phyloP scores from a whole-genome alignment of 2,797 vertebrate species.

The Lithobates sylvaticus region DNA sequence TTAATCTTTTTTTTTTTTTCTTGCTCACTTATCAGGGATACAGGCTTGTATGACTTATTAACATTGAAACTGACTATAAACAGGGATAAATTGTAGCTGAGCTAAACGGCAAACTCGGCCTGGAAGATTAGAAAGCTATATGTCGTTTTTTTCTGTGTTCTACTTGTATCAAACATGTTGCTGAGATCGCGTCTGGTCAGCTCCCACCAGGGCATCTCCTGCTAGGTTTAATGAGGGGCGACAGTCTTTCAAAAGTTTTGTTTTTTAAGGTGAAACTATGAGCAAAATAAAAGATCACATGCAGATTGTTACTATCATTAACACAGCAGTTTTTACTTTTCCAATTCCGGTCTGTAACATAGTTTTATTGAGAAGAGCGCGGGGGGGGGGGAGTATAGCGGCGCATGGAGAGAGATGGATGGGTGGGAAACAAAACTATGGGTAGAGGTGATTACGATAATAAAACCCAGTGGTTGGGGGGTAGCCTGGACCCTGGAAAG shows the following conservation, averaged over 20 bases:
- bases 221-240: too few relatives aligned
- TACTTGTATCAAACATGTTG: background rate
- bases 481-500: too few relatives aligned
- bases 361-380: too few relatives aligned
- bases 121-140: background rate
- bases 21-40: conserved; percentile 64
- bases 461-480: too few relatives aligned
- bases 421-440: too few relatives aligned
- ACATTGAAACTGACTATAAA: conserved; percentile 39
- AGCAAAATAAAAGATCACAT: background rate
- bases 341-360: too few relatives aligned
- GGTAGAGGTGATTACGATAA: too few relatives aligned
- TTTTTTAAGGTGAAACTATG: background rate
- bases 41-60: conserved; percentile 65
- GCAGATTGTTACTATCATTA: too few relatives aligned
- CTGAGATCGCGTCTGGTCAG: background rate
- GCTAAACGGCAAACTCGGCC: background rate
- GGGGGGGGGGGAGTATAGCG: too few relatives aligned
- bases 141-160: background rate
- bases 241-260: too few relatives aligned
- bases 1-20: conserved; percentile 67
- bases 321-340: too few relatives aligned
- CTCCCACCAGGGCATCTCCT: background rate
- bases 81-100: conserved; percentile 18
- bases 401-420: too few relatives aligned